A percentile compares a stretch with the other conserved stretches of the same genome.
Conservation (phyloP, 2,888 invertebrate species). For the Prosopocoilus inquinatus region DNA sequence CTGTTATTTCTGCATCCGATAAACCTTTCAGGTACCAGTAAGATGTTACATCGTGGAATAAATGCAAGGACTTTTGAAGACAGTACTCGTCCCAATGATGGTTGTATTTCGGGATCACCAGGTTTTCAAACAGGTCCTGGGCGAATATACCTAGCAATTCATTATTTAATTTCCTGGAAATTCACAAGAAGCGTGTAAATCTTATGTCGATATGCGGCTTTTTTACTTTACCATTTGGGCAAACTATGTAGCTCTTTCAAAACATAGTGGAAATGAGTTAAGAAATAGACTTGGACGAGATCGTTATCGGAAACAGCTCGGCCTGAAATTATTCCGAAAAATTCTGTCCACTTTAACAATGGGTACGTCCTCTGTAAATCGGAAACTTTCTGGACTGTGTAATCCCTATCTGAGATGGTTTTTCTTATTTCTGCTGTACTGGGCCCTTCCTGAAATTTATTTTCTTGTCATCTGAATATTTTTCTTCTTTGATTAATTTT, state of each 20-base stretch:
- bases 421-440: background rate
- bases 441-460: background rate
- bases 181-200: too few species aligned
- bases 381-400: slow-evolving; percentile 15
- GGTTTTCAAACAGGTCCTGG: slow-evolving; percentile 32
- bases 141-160: slow-evolving; percentile 34
- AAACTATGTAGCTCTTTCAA: slow-evolving; percentile 11
- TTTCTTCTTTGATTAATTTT: too few species aligned
- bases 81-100: slow-evolving; percentile 29
- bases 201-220: background rate
- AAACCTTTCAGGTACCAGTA: slow-evolving; percentile 24
- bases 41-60: slow-evolving; percentile 31
- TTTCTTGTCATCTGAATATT: background rate
- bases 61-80: slow-evolving; percentile 24
- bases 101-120: slow-evolving; percentile 28
- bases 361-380: slow-evolving; percentile 29
- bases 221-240: slow-evolving; percentile 13
- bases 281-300: slow-evolving; percentile 32
- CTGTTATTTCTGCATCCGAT: slow-evolving; percentile 6
- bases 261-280: slow-evolving; percentile 24
- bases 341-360: slow-evolving; percentile 29
- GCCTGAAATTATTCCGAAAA: slow-evolving; percentile 30
- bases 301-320: slow-evolving; percentile 20
- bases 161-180: slow-evolving; percentile 31
- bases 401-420: background rate